A percentile compares a stretch with the other conserved stretches of the same genome.
phyloP scores from a whole-genome alignment of 2,797 vertebrate species.

The Strix occidentalis region DNA sequence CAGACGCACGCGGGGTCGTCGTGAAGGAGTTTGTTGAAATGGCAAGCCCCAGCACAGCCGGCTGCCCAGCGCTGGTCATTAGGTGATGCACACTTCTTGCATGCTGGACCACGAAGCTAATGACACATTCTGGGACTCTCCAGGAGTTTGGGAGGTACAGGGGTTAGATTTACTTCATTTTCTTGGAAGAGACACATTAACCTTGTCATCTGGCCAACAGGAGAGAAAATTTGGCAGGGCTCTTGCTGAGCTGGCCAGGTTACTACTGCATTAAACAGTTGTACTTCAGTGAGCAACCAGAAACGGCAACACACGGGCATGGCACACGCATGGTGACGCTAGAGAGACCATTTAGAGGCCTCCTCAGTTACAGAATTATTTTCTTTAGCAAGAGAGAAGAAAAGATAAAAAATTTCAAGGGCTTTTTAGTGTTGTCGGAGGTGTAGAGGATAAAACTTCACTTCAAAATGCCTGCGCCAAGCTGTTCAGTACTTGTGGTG shows the following conservation, averaged over 20 bases:
- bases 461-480: not conserved
- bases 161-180: constrained; percentile 27
- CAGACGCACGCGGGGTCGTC: not conserved
- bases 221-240: constrained; percentile 20
- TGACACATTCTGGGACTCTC: not conserved
- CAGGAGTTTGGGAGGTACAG: not conserved
- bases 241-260: constrained; percentile 26
- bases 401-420: not conserved
- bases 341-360: not conserved
- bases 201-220: constrained; percentile 4
- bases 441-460: not conserved
- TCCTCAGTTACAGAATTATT: not conserved
- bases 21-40: not conserved
- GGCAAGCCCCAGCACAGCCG: not conserved
- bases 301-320: not conserved
- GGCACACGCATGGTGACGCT: not conserved
- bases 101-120: not conserved
- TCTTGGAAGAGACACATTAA: constrained; percentile 48
- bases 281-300: constrained; percentile 41
- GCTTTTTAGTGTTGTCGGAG: not conserved
- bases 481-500: not conserved
- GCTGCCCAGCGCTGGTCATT: not conserved
- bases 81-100: not conserved
- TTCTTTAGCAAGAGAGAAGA: not conserved
- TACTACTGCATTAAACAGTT: not conserved